Base-by-base conservation (phyloP, 2,113 vertebrate genomes). In the Peromyscus leucopus region DNA sequence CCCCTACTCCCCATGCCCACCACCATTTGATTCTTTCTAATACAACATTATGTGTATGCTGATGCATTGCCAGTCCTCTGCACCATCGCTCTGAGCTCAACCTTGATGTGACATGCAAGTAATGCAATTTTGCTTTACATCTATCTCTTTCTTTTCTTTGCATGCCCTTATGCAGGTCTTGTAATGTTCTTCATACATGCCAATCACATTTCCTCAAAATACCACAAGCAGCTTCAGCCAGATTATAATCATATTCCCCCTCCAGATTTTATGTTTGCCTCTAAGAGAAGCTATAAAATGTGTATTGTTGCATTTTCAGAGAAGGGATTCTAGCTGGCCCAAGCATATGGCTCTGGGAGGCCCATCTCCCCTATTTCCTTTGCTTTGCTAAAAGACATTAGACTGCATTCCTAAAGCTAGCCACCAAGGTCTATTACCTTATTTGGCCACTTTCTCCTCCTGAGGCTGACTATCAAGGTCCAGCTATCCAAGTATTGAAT, bases 141-240 rank as follows among this genome's bases (percentile, higher is more conserved):
- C 2, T 83, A 74, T 69, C 88, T 2, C 61, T 91, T 85, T 67
- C 4, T 15, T 89, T 39, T 6, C 59, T 92, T 87, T 42, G 17
- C 10, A 76, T 69, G 33, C 22, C 39, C n/a, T 88, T 61, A 33
- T 89, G 5, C 21, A 69, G 7, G 11, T 75, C 4, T 21, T 83
- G 17, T 65, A 71, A 3, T 80, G 33, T n/a, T 96, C 22, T 96
- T 86, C 51, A 90, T 78, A 87, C 7, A 46, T 51, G 22, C 75
- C 89, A 96, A 36, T 86, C 59, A 51, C 42, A 79, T 75, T 82
- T 76, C 22, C 33, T 91, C 19, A 39, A 71, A 91, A 92, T 89
- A 46, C n/a, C 75, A 48, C 16, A 92, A 92, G 57, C 26, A 86
- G 89, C 5, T 92, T n/a, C 39, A 51, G 21, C 55, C 51, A 83